Evolutionary conservation across 2,113 vertebrate species (phyloP).

Genomic region (Stegostoma tigrinum): DNA sequence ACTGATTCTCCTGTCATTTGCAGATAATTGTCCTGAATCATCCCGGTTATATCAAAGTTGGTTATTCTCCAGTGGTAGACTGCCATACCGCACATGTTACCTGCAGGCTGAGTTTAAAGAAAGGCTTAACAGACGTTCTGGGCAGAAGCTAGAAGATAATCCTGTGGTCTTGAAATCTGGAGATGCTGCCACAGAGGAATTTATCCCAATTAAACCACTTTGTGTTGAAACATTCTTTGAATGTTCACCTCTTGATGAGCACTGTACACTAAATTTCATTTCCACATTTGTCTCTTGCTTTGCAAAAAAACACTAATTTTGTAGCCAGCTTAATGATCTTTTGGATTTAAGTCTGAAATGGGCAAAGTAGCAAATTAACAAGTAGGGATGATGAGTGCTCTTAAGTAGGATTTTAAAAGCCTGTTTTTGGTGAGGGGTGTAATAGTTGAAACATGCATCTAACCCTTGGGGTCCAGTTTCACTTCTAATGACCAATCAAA

Average conservation of each 20-base stretch:
- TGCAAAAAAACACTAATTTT: too few species aligned
- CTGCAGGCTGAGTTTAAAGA: conserved; percentile 64
- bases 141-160: conserved; percentile 58
- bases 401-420: too few species aligned
- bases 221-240: conserved; percentile 72
- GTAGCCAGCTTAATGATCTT: too few species aligned
- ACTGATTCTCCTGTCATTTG: too few species aligned
- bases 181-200: conserved; percentile 60
- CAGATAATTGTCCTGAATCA: conserved; percentile 71
- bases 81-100: conserved; percentile 45
- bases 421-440: too few species aligned
- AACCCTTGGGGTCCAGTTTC: too few species aligned
- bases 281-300: neutral
- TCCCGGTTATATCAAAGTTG: conserved; percentile 59
- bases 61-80: conserved; percentile 65
- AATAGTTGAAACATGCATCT: too few species aligned
- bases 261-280: neutral
- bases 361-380: too few species aligned
- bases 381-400: too few species aligned
- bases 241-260: conserved; percentile 55
- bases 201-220: conserved; percentile 66
- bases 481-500: too few species aligned
- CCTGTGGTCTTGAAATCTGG: conserved; percentile 59
- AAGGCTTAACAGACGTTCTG: conserved; percentile 61
- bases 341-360: too few species aligned